Conservation (phyloP, 2,888 invertebrate genomes). For the Ennomos quercinarius region DNA sequence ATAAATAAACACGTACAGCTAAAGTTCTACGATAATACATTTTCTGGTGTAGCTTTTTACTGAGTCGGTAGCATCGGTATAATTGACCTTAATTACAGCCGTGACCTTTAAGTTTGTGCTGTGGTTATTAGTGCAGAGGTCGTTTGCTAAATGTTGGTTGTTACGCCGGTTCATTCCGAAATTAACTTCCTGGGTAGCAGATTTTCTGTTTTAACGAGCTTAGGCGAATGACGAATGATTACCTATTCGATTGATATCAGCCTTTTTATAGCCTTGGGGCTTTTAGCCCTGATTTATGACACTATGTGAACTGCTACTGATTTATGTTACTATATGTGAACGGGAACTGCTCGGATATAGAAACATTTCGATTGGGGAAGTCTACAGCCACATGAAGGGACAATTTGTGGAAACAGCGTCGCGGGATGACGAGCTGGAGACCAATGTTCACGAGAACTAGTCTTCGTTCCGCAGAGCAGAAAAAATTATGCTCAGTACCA, state of each 20-base stretch:
- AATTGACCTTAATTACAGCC: slow-evolving; percentile 39
- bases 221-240: background rate
- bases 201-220: slow-evolving; percentile 21
- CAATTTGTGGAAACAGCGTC: too few relatives aligned
- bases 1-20: background rate
- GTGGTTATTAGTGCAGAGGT: slow-evolving; percentile 43
- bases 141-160: slow-evolving; percentile 29
- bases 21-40: background rate
- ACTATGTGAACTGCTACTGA: too few relatives aligned
- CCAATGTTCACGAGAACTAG: too few relatives aligned
- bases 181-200: slow-evolving; percentile 16
- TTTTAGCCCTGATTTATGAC: background rate
- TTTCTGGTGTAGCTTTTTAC: slow-evolving; percentile 20
- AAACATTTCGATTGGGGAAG: too few relatives aligned
- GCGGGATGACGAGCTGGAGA: too few relatives aligned
- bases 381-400: too few relatives aligned
- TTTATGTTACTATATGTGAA: too few relatives aligned
- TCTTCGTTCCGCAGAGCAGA: too few relatives aligned
- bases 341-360: too few relatives aligned
- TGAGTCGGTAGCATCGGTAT: slow-evolving; percentile 22
- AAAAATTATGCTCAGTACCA: too few relatives aligned
- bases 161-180: slow-evolving; percentile 17
- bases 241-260: background rate
- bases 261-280: background rate
- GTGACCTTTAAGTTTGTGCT: slow-evolving; percentile 40